Conservation (phyloP, 2,797 vertebrate species). For the Triplophysa yarkandensis region DNA sequence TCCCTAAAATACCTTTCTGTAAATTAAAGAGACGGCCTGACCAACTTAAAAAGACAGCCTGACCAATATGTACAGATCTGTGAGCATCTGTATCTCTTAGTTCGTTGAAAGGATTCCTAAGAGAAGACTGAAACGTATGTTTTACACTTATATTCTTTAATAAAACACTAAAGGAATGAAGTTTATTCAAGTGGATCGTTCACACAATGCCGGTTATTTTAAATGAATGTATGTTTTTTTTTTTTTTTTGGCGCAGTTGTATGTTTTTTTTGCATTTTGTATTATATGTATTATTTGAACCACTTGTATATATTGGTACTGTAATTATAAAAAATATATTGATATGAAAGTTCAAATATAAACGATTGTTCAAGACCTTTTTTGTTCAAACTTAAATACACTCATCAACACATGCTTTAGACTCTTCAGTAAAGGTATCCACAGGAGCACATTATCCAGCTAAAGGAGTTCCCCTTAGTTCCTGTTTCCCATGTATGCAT, state of each 20-base stretch:
- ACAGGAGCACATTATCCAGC: conserved; percentile 46
- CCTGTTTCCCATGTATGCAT: conserved; percentile 68
- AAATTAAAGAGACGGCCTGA: neutral
- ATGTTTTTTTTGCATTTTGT: neutral
- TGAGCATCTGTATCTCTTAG: neutral
- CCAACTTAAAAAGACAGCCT: conserved; percentile 11
- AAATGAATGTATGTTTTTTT: conserved; percentile 15
- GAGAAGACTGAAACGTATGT: neutral
- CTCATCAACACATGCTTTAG: conserved; percentile 4
- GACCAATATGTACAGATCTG: neutral
- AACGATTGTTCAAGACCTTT: neutral
- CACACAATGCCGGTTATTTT: conserved; percentile 12
- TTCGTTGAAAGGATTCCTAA: neutral
- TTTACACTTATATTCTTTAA: neutral
- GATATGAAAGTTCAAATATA: neutral
- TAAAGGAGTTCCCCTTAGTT: conserved; percentile 65
- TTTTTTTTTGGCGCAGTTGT: conserved; percentile 15
- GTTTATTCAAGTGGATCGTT: conserved; percentile 19
- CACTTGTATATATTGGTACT: conserved; percentile 30
- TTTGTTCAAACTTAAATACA: conserved; percentile 20
- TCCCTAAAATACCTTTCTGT: neutral
- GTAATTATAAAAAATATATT: conserved; percentile 34
- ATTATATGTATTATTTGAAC: conserved; percentile 27
- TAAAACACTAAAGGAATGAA: neutral
- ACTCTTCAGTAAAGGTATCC: conserved; percentile 13